Conservation (phyloP, 1,140 invertebrate species). For the Brachionus rotundiformis region DNA sequence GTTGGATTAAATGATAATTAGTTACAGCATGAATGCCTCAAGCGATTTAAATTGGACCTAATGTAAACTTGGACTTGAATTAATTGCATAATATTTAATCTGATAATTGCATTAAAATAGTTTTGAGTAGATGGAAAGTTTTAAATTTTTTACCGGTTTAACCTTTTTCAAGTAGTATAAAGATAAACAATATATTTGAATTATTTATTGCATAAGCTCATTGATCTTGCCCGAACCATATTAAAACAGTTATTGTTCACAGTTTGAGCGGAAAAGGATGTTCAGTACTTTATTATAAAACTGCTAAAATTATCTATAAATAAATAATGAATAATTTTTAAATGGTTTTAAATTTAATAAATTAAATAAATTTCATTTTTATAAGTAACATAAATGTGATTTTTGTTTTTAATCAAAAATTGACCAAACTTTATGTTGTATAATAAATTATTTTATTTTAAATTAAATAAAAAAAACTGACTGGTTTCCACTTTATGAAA, state of each 20-base stretch:
- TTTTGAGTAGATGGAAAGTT: background rate
- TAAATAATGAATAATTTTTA: background rate
- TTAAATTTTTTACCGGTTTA: background rate
- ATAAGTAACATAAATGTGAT: too few species aligned
- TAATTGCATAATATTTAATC: conserved; percentile 26
- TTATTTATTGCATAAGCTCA: background rate
- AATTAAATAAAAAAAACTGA: too few species aligned
- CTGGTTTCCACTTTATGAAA: too few species aligned
- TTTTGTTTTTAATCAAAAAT: too few species aligned
- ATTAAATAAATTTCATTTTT: too few species aligned
- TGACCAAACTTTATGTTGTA: too few species aligned
- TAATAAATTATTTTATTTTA: too few species aligned
- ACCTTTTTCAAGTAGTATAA: conserved; percentile 22
- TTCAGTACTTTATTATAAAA: background rate
- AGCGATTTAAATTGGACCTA: background rate
- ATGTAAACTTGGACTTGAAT: too few species aligned
- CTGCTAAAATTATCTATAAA: background rate
- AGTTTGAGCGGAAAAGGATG: background rate
- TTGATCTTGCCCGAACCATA: background rate
- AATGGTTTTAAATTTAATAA: too few species aligned
- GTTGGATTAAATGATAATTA: conserved; percentile 34
- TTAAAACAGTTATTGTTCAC: background rate
- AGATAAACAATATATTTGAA: background rate
- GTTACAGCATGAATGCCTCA: background rate
- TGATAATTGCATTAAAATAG: conserved; percentile 21